Evolutionary conservation across 1,140 invertebrate genomes (phyloP).

Genomic region (Paramacrobiotus metropolitanus): DNA sequence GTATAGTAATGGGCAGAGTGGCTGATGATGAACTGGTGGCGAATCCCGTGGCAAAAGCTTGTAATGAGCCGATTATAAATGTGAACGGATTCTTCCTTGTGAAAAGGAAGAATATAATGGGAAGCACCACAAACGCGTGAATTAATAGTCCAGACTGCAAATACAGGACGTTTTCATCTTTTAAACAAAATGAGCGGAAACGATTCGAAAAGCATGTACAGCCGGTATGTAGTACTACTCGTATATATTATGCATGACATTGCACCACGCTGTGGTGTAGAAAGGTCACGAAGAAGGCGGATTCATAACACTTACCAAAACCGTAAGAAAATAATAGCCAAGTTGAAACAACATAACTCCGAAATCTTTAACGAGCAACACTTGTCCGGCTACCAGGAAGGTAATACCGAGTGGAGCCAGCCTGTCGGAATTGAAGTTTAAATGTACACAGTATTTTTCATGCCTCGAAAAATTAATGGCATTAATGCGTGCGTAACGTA

Average conservation of each 20-base stretch:
- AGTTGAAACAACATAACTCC: slow-evolving; percentile 24
- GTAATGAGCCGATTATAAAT: slow-evolving; percentile 23
- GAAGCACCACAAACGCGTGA: slow-evolving; percentile 25
- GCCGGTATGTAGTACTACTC: no score
- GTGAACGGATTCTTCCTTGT: slow-evolving; percentile 24
- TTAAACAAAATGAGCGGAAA: no score
- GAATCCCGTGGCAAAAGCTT: slow-evolving; percentile 27
- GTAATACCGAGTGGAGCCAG: slow-evolving; percentile 43
- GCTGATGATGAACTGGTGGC: slow-evolving; percentile 35
- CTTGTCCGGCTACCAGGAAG: slow-evolving; percentile 36
- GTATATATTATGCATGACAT: slow-evolving; percentile 17
- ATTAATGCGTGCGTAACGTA: no score
- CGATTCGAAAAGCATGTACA: no score
- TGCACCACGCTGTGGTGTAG: slow-evolving; percentile 18
- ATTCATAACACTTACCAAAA: slow-evolving; percentile 11
- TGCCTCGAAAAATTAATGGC: no score
- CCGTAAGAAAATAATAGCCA: slow-evolving; percentile 31
- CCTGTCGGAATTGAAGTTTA: slow-evolving; percentile 20
- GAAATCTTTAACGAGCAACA: slow-evolving; percentile 29
- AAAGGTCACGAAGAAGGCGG: background rate
- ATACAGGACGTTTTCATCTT: no score
- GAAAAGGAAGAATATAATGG: slow-evolving; percentile 21
- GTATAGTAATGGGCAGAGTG: slow-evolving; percentile 68
- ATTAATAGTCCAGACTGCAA: slow-evolving; percentile 25
- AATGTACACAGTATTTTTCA: background rate